Evolutionary conservation across 2,888 invertebrate species (phyloP).

Genomic region (Strigamia crassipes): DNA sequence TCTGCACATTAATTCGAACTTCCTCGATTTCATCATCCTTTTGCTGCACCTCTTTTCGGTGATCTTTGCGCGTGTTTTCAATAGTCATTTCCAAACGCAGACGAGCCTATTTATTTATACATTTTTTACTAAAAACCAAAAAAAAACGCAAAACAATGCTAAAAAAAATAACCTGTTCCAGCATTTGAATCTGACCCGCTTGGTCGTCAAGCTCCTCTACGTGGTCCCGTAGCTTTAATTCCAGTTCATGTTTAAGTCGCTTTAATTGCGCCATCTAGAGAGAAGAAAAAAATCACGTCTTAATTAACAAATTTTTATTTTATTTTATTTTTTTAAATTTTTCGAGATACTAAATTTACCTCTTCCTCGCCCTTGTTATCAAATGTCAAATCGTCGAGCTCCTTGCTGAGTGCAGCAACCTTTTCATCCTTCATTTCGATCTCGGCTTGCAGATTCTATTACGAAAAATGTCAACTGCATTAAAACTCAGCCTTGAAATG

Average conservation of each 20-base stretch:
- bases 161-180: conserved; percentile 77
- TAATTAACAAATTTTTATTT: too few relatives aligned
- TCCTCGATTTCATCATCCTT: conserved; percentile 94
- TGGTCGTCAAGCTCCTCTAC: conserved; percentile 96
- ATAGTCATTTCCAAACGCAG: conserved; percentile 89
- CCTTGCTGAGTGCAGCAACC: conserved; percentile 74
- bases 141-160: too few relatives aligned
- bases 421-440: conserved; percentile 88
- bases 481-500: not conserved
- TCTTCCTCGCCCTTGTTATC: conserved; percentile 83
- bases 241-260: conserved; percentile 83
- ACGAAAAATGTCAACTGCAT: not conserved
- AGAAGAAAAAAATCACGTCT: not conserved
- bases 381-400: conserved; percentile 82
- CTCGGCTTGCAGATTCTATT: conserved; percentile 81
- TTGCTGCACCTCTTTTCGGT: conserved; percentile 84
- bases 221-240: conserved; percentile 73
- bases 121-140: too few relatives aligned
- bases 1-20: conserved; percentile 83
- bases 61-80: conserved; percentile 89
- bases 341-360: too few relatives aligned
- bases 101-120: too few relatives aligned
- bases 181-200: conserved; percentile 84
- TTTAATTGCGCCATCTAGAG: conserved; percentile 68
- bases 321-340: too few relatives aligned